phyloP scores from a whole-genome alignment of 2,888 invertebrate species.

The Helobdella robusta region DNA sequence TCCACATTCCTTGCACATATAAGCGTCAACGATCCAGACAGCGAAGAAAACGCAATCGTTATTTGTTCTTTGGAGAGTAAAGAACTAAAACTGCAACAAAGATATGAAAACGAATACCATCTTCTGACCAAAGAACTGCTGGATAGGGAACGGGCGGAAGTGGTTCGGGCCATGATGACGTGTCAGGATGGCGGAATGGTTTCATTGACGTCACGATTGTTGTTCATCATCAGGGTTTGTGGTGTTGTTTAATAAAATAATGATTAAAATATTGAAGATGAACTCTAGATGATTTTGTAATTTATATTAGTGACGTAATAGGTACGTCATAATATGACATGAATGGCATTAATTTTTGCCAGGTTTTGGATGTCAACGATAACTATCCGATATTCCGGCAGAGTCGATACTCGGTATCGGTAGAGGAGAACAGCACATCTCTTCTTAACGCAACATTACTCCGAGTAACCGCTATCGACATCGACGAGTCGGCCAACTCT shows the following conservation, averaged over 20 bases:
- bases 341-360: too few relatives aligned
- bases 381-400: slow-evolving; percentile 18
- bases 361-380: slow-evolving; percentile 25
- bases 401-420: neutral
- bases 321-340: too few relatives aligned
- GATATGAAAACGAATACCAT: slow-evolving; percentile 30
- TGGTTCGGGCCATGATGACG: slow-evolving; percentile 28
- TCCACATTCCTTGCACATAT: slow-evolving; percentile 87
- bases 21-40: slow-evolving; percentile 78
- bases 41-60: slow-evolving; percentile 79
- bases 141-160: slow-evolving; percentile 30
- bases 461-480: slow-evolving; percentile 24
- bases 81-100: slow-evolving; percentile 57
- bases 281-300: too few relatives aligned
- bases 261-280: too few relatives aligned
- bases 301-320: too few relatives aligned
- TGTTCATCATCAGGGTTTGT: slow-evolving; percentile 10
- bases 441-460: slow-evolving; percentile 6
- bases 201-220: slow-evolving; percentile 1
- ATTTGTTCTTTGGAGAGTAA: slow-evolving; percentile 61
- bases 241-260: too few relatives aligned
- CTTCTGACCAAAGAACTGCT: slow-evolving; percentile 29
- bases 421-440: slow-evolving; percentile 18
- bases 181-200: slow-evolving; percentile 30
- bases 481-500: slow-evolving; percentile 20